Percentiles rank a stretch among this genome's conserved stretches.
phyloP scores from a whole-genome alignment of 2,113 vertebrate species.

The Oriolus oriolus region DNA sequence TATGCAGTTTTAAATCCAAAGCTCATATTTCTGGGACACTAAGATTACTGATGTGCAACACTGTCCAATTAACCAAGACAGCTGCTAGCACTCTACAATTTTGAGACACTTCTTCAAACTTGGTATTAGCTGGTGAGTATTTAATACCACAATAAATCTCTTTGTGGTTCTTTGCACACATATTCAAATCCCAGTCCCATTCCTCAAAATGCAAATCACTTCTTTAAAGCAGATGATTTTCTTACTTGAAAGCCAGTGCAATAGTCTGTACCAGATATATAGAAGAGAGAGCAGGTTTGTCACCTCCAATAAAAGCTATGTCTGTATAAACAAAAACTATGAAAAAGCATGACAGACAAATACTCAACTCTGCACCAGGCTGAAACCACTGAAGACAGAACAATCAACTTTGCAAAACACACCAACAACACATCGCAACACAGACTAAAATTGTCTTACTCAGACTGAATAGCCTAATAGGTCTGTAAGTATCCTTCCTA shows the following conservation, averaged over 20 bases:
- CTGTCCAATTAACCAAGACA: neutral
- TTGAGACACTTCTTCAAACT: neutral
- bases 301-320: neutral
- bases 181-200: neutral
- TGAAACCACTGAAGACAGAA: neutral
- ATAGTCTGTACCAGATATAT: neutral
- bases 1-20: neutral
- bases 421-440: neutral
- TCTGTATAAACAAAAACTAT: neutral
- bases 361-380: neutral
- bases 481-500: neutral
- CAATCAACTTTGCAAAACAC: neutral
- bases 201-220: neutral
- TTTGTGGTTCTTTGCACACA: neutral
- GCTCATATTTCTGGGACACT: neutral
- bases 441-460: neutral
- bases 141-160: neutral
- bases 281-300: neutral
- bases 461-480: neutral
- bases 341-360: neutral
- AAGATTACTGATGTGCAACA: neutral
- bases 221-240: neutral
- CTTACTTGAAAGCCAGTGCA: neutral
- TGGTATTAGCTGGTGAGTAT: neutral
- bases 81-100: neutral